These are phyloP conservation scores for Diorhabda sublineata DNA, from an alignment of 1,140 invertebrate genomes.

Conservation along the genomic window DNA sequence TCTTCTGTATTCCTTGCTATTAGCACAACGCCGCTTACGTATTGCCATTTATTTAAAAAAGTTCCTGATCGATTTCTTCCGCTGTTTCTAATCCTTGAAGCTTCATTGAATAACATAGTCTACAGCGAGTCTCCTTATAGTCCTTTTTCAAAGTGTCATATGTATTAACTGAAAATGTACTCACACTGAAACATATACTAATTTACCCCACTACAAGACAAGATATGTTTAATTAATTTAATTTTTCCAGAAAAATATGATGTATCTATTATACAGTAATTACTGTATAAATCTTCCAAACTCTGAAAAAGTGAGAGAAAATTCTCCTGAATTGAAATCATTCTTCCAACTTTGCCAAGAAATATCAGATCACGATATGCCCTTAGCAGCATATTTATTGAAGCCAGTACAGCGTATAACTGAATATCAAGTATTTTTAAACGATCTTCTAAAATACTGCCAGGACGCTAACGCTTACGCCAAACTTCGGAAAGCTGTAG, in stretches of 20 bases:
- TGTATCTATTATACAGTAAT: slow-evolving; percentile 86
- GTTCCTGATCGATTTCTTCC: no score
- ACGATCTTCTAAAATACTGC: slow-evolving; percentile 81
- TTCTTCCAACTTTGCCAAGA: slow-evolving; percentile 82
- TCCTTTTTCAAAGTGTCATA: no score
- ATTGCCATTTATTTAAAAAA: no score
- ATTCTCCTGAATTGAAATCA: slow-evolving; percentile 72
- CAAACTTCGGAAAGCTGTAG: slow-evolving; percentile 83
- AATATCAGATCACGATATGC: slow-evolving; percentile 84
- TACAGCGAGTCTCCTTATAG: no score
- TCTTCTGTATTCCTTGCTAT: no score
- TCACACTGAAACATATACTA: neutral
- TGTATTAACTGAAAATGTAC: neutral
- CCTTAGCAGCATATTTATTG: slow-evolving; percentile 89
- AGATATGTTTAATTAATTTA: neutral
- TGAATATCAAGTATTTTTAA: slow-evolving; percentile 94
- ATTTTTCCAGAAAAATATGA: slow-evolving; percentile 76
- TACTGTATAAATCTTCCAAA: slow-evolving; percentile 97
- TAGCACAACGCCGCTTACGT: no score
- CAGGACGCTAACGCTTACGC: slow-evolving; percentile 74
- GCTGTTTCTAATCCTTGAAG: no score
- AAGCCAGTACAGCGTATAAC: slow-evolving; percentile 98
- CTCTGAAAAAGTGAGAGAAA: slow-evolving; percentile 83
- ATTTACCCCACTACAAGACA: neutral
- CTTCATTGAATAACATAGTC: no score